Evolutionary conservation across 2,113 vertebrate genomes (phyloP).

Genomic region (Rhadina sibilatrix): DNA sequence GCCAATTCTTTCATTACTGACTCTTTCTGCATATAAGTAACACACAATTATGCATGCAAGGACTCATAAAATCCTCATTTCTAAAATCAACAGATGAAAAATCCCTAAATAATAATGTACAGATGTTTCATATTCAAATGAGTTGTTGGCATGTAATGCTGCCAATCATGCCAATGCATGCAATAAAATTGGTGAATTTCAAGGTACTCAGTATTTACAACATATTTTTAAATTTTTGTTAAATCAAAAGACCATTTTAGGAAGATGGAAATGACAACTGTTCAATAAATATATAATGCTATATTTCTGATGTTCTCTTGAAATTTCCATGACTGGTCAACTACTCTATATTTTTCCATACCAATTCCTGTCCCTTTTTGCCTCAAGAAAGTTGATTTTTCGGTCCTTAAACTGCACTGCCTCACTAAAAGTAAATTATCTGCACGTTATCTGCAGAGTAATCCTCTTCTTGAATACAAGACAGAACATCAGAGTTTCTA

Average conservation of each 20-base stretch:
- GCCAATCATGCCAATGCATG: slow-evolving; percentile 57
- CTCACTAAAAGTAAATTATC: background rate
- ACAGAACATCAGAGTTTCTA: slow-evolving; percentile 19
- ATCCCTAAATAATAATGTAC: slow-evolving; percentile 77
- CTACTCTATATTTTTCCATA: background rate
- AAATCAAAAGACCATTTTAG: background rate
- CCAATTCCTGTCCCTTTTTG: background rate
- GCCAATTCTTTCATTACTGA: slow-evolving; percentile 53
- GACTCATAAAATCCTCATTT: slow-evolving; percentile 72
- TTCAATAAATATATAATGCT: slow-evolving; percentile 11
- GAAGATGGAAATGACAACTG: background rate
- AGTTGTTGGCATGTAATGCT: slow-evolving; percentile 68
- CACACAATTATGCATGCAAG: slow-evolving; percentile 61
- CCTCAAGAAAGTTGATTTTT: slow-evolving; percentile 28
- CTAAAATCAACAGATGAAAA: slow-evolving; percentile 76
- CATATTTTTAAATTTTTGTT: background rate
- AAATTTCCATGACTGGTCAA: background rate
- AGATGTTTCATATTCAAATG: slow-evolving; percentile 81
- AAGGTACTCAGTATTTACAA: slow-evolving; percentile 51
- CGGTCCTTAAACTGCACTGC: background rate
- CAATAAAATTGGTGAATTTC: slow-evolving; percentile 61
- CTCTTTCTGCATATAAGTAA: slow-evolving; percentile 38
- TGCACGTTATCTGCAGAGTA: slow-evolving; percentile 8
- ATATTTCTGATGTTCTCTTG: background rate
- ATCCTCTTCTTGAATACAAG: slow-evolving; percentile 30